A percentile compares a stretch with the other conserved stretches of the same genome.
phyloP scores from a whole-genome alignment of 2,888 invertebrate species.

The Lepidocyrtinus sp. region DNA sequence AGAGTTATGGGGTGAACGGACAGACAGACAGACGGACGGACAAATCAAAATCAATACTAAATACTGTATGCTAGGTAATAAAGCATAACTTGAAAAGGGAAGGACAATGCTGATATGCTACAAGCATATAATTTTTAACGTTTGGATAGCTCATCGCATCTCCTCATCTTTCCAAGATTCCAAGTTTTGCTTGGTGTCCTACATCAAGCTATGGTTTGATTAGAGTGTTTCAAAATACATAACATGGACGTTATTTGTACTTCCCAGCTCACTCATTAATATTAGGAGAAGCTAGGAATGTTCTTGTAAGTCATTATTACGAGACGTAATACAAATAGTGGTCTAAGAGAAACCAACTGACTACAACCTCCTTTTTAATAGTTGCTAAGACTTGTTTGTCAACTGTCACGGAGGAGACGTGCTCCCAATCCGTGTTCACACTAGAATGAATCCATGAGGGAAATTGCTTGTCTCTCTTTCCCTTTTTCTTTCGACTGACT shows the following conservation, averaged over 20 bases:
- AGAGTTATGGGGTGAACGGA: too few species aligned
- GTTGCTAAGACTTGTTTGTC: slow-evolving; percentile 69
- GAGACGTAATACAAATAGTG: too few species aligned
- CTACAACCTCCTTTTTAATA: slow-evolving; percentile 36
- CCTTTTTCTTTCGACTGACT: slow-evolving; percentile 54
- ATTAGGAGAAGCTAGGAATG: neutral
- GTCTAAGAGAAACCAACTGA: too few species aligned
- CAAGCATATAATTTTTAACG: too few species aligned
- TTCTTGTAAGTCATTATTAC: neutral
- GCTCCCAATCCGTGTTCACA: slow-evolving; percentile 67
- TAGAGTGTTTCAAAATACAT: too few species aligned
- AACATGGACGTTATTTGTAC: neutral
- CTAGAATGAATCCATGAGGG: slow-evolving; percentile 67
- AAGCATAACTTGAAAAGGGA: too few species aligned
- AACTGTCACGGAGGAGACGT: slow-evolving; percentile 67
- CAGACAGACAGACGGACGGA: too few species aligned
- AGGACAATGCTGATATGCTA: too few species aligned
- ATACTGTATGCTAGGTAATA: too few species aligned
- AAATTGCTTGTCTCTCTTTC: slow-evolving; percentile 69
- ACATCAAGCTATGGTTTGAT: neutral
- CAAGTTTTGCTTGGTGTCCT: neutral
- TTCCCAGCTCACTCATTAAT: neutral
- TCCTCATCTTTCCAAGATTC: slow-evolving; percentile 16
- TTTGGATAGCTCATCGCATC: slow-evolving; percentile 34
- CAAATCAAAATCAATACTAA: too few species aligned